Percentiles rank a stretch among this genome's conserved stretches.
Evolutionary conservation across 2,797 vertebrate species (phyloP).

Genomic region (Gymnocypris eckloni): DNA sequence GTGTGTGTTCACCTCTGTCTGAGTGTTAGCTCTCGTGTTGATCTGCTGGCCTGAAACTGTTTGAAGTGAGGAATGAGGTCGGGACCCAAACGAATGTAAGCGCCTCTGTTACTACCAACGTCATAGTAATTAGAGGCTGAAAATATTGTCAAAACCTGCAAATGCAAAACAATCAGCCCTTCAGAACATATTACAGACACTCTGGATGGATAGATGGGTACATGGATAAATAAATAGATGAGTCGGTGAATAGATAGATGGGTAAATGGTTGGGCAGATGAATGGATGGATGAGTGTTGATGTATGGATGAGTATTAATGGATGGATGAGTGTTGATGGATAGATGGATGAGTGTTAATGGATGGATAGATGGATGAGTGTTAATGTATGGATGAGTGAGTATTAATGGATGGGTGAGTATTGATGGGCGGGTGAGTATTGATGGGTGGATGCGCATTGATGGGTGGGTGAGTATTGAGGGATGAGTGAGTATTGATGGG

Average conservation of each 20-base stretch:
- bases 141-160: slow-evolving; percentile 81
- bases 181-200: not conserved
- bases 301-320: not conserved
- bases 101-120: slow-evolving; percentile 93
- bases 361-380: not conserved
- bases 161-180: not conserved
- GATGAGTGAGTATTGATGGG: not conserved
- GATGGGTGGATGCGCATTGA: not conserved
- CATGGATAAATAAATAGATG: not conserved
- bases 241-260: not conserved
- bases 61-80: slow-evolving; percentile 87
- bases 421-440: too few relatives aligned
- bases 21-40: slow-evolving; percentile 74
- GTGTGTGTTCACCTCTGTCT: not conserved
- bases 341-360: not conserved
- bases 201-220: not conserved
- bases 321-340: not conserved
- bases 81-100: slow-evolving; percentile 89
- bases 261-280: not conserved
- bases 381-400: not conserved
- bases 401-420: not conserved
- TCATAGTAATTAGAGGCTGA: slow-evolving; percentile 92
- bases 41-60: slow-evolving; percentile 89
- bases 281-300: not conserved
- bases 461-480: not conserved